phyloP scores from a whole-genome alignment of 1,140 invertebrate genomes.

The Caenorhabditis tropicalis region DNA sequence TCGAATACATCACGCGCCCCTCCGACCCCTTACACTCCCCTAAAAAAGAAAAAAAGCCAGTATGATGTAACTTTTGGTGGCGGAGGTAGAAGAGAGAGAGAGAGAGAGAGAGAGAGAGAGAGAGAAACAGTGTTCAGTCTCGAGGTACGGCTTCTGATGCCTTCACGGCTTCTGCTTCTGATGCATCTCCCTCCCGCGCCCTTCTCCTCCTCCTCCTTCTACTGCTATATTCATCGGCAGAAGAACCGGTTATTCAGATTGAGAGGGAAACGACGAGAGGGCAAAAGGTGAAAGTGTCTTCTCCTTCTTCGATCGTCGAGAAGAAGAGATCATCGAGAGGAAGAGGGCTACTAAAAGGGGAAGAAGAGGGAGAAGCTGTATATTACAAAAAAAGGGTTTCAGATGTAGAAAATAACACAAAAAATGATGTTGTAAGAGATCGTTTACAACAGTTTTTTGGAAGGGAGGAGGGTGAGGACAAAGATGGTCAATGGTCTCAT shows the following conservation, averaged over 20 bases:
- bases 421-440: neutral
- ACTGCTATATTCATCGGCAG: neutral
- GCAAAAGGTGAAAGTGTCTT: conserved; percentile 22
- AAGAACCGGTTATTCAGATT: conserved; percentile 3
- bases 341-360: neutral
- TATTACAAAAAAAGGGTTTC: neutral
- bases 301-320: no score
- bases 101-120: neutral
- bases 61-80: conserved; percentile 16
- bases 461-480: neutral
- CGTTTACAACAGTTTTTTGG: no score
- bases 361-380: neutral
- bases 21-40: neutral
- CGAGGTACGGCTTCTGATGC: neutral
- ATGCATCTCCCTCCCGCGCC: no score
- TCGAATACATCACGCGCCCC: neutral
- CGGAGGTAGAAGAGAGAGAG: neutral
- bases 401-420: neutral
- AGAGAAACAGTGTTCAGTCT: conserved; percentile 29
- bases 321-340: conserved; percentile 2
- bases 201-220: neutral
- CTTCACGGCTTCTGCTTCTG: neutral
- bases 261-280: neutral
- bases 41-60: neutral
- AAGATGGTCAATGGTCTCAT: neutral